Evolutionary conservation across 1,140 invertebrate species (phyloP), one percentile per base, ranked within the genome.

Genomic region (Trichonephila inaurata): DNA sequence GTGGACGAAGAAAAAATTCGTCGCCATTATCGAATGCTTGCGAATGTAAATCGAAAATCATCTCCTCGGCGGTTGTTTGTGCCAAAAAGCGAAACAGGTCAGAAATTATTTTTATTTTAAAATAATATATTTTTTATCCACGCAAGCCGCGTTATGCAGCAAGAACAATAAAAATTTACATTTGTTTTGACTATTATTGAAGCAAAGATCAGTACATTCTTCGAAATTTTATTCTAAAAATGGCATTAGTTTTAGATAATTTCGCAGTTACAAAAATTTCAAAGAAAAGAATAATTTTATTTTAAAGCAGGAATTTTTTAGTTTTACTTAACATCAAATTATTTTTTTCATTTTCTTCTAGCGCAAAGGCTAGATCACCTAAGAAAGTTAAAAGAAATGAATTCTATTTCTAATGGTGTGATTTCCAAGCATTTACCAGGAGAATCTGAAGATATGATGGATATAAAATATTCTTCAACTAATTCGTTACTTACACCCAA

Each of bases 21-120:
- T 44, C 94, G 95, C 8, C 94, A 95, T 12, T 94, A 95, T 24
- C 94, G 94, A 88, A 86, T 62, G 62, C 95, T 95, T 83, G 91
- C 93, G 24, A 95, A 95, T 33, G 95, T 95, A 91, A 94, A 94
- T 44, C 88, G 95, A 19, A 95, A 95, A 94, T 95, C 44, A 94
- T 95, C 94, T 81, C 95, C 89, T 24, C 82, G 40, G 89, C 64
- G 92, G 8, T 58, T 93, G n/a, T 93, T 93, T 72, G 92, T 93
- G 83, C 92, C 92, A 77, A 93, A 93, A 33, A 93, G 86, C 88
- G 92, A 93, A 88, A 82, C 92, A 85, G 92, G 92, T 93, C 64
- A 81, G 24, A 82, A 7, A 0, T 51, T 12, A 0, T 12, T 10
- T 51, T 51, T 8, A 51, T 51, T 12, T 51, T 10, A 51, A 51